Base-by-base conservation (phyloP, 2,888 invertebrate genomes). In the Ennomos quercinarius region DNA sequence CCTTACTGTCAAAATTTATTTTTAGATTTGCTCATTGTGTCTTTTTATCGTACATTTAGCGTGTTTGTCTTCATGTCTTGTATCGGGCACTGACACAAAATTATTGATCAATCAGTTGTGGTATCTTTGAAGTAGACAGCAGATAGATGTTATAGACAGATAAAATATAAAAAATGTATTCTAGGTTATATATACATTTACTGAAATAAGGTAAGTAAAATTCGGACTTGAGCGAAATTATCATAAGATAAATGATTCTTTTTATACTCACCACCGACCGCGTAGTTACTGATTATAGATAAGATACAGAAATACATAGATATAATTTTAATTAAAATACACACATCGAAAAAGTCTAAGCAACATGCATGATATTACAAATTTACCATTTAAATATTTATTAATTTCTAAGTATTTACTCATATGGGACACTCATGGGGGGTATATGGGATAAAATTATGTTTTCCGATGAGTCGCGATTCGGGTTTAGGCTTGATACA, bases 241-340 rank as follows among this genome's bases (percentile, higher is more conserved):
- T 45, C 10, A 39, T 46, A 17, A 12, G 37, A 52, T 45, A 39
- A 48, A 10, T 17, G 17, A 17, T n/a, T 50, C 38, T 35, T 45
- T 57, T 45, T 37, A 45, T 43, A 49, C 37, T 53, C 43, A 45
- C 12, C 43, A 51, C 47, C 37, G 39, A 45, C 36, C 9, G 41
- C 34, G 45, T 47, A 56, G 42, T 36, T 52, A 62, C 48, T 58
- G 55, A 49, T 61, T 71, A 17, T 17, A 71, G 77, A 78, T 80
- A 78, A 74, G 73, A 73, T 76, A 74, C 53, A 49, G 60, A 53
- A 64, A 68, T 60, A 60, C 27, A 48, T 44, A 49, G 11, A 55
- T 39, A 57, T 48, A 49, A 48, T 49, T 47, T 53, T 61, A 27
- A 42, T 40, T 39, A 61, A 61, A 64, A 69, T 73, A n/a, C n/a